A percentile compares a stretch with the other conserved stretches of the same genome.
Conservation (phyloP, 2,113 vertebrate genomes). For the Microcebus ravelobensis region DNA sequence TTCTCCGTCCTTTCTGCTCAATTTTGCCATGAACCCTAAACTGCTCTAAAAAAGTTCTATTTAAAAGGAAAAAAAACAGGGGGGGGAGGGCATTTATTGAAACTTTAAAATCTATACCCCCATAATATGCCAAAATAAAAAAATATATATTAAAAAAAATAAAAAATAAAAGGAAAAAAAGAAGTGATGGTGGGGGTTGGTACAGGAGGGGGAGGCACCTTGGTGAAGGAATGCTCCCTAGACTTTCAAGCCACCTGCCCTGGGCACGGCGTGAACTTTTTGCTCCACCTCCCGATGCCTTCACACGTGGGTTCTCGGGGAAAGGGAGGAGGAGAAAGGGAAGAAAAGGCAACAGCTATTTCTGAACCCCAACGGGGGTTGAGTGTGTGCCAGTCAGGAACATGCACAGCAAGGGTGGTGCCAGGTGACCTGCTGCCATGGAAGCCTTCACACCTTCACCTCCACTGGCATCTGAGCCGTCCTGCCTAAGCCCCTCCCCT, state of each 20-base stretch:
- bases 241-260: neutral
- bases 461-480: neutral
- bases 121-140: no score
- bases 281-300: neutral
- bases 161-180: neutral
- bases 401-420: neutral
- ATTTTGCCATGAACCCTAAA: neutral
- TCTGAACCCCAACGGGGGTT: neutral
- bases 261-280: neutral
- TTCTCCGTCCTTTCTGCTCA: neutral
- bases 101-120: no score
- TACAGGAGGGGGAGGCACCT: neutral
- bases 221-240: neutral
- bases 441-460: neutral
- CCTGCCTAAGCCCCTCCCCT: neutral
- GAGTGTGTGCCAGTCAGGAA: fast-evolving
- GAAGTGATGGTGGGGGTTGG: neutral
- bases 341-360: neutral
- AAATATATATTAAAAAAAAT: no score
- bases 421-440: neutral
- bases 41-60: neutral
- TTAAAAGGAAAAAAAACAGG: neutral
- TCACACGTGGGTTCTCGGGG: neutral
- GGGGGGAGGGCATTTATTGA: no score
- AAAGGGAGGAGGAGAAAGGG: neutral